These are phyloP conservation scores for Pocota personata DNA, from an alignment of 2,888 invertebrate species.

Conservation along the genomic window DNA sequence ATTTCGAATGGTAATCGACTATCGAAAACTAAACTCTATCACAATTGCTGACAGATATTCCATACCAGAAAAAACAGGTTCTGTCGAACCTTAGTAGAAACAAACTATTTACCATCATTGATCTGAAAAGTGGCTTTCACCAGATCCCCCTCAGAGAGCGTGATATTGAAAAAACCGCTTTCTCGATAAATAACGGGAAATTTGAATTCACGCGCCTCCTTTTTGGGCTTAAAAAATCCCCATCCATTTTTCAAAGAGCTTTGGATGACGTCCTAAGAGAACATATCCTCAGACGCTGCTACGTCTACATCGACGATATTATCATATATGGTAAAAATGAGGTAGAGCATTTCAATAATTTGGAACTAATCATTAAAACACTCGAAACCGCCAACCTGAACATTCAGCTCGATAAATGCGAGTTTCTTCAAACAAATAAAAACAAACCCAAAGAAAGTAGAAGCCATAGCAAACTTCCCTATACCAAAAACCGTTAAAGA, in stretches of 20 bases:
- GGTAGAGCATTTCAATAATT: conserved; percentile 32
- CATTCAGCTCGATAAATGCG: background rate
- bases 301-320: conserved; percentile 67
- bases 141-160: background rate
- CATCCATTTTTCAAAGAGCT: conserved; percentile 36
- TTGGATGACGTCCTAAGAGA: conserved; percentile 54
- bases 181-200: conserved; percentile 54
- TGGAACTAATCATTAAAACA: conserved; percentile 45
- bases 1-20: background rate
- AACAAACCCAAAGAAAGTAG: conserved; percentile 75
- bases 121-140: conserved; percentile 49
- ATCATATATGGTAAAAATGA: conserved; percentile 63
- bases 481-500: conserved; percentile 54
- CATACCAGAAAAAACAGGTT: conserved; percentile 41
- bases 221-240: conserved; percentile 32
- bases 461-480: conserved; percentile 68
- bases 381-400: conserved; percentile 42
- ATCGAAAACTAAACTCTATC: background rate
- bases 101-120: conserved; percentile 23
- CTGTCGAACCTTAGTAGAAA: conserved; percentile 37
- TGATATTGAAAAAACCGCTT: background rate
- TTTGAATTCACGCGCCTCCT: conserved; percentile 24
- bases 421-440: conserved; percentile 51
- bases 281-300: conserved; percentile 48
- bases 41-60: conserved; percentile 20